phyloP scores from a whole-genome alignment of 2,797 vertebrate genomes.

The Falco berigora region DNA sequence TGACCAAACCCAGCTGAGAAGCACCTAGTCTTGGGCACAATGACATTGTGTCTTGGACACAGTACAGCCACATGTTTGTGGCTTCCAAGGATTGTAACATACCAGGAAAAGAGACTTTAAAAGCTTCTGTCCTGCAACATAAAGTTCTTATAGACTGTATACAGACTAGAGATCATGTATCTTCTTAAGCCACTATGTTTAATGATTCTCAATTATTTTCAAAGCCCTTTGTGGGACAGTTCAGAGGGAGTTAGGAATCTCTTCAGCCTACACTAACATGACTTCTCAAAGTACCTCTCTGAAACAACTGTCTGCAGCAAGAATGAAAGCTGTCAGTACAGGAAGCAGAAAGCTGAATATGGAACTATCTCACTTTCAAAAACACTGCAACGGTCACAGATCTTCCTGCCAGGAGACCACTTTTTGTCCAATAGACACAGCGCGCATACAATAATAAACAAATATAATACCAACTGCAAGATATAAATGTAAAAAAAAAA shows the following conservation, averaged over 20 bases:
- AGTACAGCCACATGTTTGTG: neutral
- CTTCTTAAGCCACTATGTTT: neutral
- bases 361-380: neutral
- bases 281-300: neutral
- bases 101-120: neutral
- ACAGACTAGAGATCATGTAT: neutral
- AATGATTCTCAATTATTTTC: neutral
- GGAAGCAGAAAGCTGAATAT: neutral
- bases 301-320: neutral
- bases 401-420: neutral
- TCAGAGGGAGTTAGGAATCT: neutral
- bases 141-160: neutral
- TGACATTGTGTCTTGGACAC: neutral
- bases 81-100: neutral
- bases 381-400: neutral
- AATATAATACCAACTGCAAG: neutral
- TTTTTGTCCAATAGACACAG: neutral
- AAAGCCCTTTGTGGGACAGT: neutral
- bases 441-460: neutral
- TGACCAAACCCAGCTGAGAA: neutral
- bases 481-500: neutral
- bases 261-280: neutral
- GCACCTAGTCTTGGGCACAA: neutral
- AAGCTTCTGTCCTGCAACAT: neutral
- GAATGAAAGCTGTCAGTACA: neutral